phyloP scores from a whole-genome alignment of 1,140 invertebrate genomes.

The Euglossa dilemma region DNA sequence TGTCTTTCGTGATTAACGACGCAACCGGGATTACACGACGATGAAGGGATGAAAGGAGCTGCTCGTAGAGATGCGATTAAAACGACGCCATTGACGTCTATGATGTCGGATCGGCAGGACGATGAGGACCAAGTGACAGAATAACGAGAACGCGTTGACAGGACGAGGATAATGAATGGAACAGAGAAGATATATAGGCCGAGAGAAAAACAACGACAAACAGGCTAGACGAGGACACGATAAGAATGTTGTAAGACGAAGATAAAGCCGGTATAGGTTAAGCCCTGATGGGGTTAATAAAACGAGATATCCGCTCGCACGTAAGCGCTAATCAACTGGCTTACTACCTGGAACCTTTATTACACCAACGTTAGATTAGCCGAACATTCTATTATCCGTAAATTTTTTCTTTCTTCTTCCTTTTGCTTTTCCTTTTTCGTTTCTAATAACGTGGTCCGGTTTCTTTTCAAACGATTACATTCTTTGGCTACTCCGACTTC shows the following conservation, averaged over 20 bases:
- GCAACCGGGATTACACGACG: slow-evolving; percentile 21
- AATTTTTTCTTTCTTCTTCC: no score
- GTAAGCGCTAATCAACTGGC: background rate
- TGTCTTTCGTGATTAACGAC: slow-evolving; percentile 35
- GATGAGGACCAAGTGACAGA: slow-evolving; percentile 13
- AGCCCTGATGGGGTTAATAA: background rate
- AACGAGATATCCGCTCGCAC: background rate
- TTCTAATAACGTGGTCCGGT: background rate
- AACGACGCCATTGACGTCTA: slow-evolving; percentile 24
- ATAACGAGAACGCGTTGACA: slow-evolving; percentile 17
- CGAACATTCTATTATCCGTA: background rate
- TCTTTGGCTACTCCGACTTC: background rate
- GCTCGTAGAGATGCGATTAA: slow-evolving; percentile 24
- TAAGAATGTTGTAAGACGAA: slow-evolving; percentile 13
- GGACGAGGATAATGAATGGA: slow-evolving; percentile 19
- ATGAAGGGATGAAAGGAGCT: slow-evolving; percentile 11
- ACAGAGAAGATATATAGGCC: background rate
- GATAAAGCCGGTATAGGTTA: background rate
- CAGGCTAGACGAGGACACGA: background rate
- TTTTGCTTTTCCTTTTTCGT: background rate
- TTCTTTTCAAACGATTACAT: background rate
- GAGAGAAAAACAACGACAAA: background rate
- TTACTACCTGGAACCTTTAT: no score
- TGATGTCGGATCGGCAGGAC: slow-evolving; percentile 6
- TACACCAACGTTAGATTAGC: background rate